Evolutionary conservation across 2,888 invertebrate genomes (phyloP).

Genomic region (Lasioglossum zephyrum): DNA sequence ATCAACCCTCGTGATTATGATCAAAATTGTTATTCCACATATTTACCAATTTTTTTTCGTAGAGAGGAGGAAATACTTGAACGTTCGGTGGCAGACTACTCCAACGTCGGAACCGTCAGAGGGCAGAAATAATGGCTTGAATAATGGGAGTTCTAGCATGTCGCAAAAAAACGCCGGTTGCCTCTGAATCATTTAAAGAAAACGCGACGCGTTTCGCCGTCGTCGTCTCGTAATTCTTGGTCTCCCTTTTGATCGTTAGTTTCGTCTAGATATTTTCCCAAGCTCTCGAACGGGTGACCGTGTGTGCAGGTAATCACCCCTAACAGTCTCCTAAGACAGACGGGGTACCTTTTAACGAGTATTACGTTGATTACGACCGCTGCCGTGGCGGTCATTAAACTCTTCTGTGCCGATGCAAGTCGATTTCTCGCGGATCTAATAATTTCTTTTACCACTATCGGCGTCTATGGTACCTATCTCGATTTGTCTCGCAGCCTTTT

Average conservation of each 20-base stretch:
- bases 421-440: constrained; percentile 47
- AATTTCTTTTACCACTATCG: constrained; percentile 27
- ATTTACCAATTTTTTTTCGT: not conserved
- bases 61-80: not conserved
- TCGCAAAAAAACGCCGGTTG: not conserved
- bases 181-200: not conserved
- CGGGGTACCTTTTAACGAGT: constrained; percentile 59
- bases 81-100: not conserved
- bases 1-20: not conserved
- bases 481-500: no score
- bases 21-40: not conserved
- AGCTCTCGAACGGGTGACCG: constrained; percentile 36
- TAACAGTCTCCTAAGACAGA: constrained; percentile 47
- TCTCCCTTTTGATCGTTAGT: constrained; percentile 49
- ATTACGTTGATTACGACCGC: constrained; percentile 69
- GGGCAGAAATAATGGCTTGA: constrained; percentile 11
- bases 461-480: not conserved
- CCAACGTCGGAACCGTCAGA: not conserved
- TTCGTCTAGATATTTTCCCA: constrained; percentile 52
- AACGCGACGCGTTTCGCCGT: constrained; percentile 13
- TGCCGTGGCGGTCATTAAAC: constrained; percentile 72
- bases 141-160: not conserved
- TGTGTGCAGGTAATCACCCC: constrained; percentile 49
- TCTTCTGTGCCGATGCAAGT: constrained; percentile 73
- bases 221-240: constrained; percentile 34